Percentiles rank a stretch among this genome's conserved stretches.
Evolutionary conservation across 2,888 invertebrate genomes (phyloP).

Genomic region (Mamestra brassicae): DNA sequence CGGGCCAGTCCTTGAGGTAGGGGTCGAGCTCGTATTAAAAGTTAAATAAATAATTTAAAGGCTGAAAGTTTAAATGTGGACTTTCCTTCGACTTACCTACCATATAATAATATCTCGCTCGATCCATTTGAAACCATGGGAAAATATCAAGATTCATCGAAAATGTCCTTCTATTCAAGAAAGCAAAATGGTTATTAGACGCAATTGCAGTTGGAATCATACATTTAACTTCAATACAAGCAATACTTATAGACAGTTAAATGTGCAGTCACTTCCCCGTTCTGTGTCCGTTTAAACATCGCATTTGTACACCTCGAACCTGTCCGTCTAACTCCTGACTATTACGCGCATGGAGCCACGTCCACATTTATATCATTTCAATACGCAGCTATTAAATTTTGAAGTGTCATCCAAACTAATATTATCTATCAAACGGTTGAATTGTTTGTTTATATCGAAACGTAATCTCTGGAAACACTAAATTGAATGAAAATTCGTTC

Average conservation of each 20-base stretch:
- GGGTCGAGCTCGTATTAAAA: too few species aligned
- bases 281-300: constrained; percentile 24
- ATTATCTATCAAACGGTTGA: background rate
- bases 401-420: background rate
- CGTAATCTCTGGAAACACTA: too few species aligned
- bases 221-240: background rate
- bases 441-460: background rate
- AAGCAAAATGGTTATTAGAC: background rate
- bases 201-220: background rate
- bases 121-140: background rate
- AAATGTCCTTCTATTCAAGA: background rate
- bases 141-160: background rate
- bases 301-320: constrained; percentile 16
- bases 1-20: too few species aligned
- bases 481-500: too few species aligned
- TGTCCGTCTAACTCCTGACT: constrained; percentile 1
- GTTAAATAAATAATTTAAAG: too few species aligned
- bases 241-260: constrained; percentile 9
- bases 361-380: background rate
- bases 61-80: too few species aligned
- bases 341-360: background rate
- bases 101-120: too few species aligned
- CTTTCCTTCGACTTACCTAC: too few species aligned
- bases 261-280: constrained; percentile 10
- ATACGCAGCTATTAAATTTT: background rate